Conservation (phyloP, 37 sponge, comb jelly and placozoan species). For the Lycopodina hypogea region DNA sequence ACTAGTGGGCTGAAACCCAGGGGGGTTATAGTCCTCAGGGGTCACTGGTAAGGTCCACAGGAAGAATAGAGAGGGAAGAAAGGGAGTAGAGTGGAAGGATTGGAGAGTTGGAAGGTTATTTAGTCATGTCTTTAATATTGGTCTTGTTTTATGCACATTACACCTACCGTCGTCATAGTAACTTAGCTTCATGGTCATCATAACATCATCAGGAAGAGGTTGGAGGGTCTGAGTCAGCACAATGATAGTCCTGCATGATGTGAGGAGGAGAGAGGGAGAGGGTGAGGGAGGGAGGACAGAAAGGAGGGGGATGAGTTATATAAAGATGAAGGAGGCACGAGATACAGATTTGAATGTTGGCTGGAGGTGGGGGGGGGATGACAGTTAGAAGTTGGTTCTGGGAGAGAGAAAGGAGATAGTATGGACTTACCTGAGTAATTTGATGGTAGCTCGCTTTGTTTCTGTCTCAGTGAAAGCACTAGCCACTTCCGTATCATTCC, state of each 20-base stretch:
- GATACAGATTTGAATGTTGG: no score
- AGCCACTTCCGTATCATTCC: conserved; percentile 63
- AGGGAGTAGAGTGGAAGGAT: neutral
- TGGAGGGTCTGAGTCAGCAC: conserved; percentile 92
- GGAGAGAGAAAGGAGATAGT: no score
- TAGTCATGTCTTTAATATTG: no score
- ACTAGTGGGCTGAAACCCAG: conserved; percentile 61
- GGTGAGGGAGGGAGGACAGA: neutral
- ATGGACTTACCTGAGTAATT: conserved; percentile 58
- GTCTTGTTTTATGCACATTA: no score
- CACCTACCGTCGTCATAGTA: conserved; percentile 79
- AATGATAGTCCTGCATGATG: conserved; percentile 68
- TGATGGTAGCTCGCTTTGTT: conserved; percentile 82
- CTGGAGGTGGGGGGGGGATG: neutral
- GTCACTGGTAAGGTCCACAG: conserved; percentile 49
- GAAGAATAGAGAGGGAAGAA: neutral
- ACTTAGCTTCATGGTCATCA: conserved; percentile 93
- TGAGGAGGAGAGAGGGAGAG: neutral
- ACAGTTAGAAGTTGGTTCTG: neutral
- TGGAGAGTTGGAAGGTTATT: neutral
- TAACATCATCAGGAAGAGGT: conserved; percentile 86
- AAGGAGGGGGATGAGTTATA: no score
- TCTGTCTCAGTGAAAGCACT: conserved; percentile 64
- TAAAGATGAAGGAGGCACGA: no score
- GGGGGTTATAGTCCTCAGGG: conserved; percentile 84